These are phyloP conservation scores for Mobula birostris DNA, from an alignment of 2,113 vertebrate species.

Conservation along the genomic window DNA sequence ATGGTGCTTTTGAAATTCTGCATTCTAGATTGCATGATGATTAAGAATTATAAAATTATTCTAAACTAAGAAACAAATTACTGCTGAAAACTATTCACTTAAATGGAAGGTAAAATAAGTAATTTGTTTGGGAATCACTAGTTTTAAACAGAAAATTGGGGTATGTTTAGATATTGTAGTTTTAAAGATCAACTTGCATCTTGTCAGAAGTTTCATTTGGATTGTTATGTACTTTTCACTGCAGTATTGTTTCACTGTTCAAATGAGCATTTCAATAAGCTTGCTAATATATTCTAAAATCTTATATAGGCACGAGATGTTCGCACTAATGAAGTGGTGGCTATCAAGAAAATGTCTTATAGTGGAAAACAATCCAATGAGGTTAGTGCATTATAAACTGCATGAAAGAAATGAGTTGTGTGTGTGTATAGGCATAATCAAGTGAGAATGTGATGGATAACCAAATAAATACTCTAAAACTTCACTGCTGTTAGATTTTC, in stretches of 20 bases:
- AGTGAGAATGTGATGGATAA: background rate
- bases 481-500: background rate
- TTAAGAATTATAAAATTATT: background rate
- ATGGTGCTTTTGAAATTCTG: background rate
- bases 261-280: background rate
- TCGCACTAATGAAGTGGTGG: conserved; percentile 96
- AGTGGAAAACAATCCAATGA: conserved; percentile 96
- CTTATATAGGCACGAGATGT: conserved; percentile 79
- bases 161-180: background rate
- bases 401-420: background rate
- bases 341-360: conserved; percentile 99
- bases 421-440: background rate
- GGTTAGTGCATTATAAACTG: conserved; percentile 56
- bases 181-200: background rate
- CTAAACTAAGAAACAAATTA: background rate
- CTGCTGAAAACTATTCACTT: background rate
- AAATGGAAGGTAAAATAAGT: background rate
- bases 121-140: background rate
- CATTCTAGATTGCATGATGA: background rate
- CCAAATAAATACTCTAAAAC: background rate
- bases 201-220: background rate
- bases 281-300: conserved; percentile 16
- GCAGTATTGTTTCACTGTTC: background rate
- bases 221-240: background rate
- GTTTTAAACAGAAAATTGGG: conserved; percentile 3